Conservation (phyloP, 2,888 invertebrate genomes). For the Eupithecia dodoneata region DNA sequence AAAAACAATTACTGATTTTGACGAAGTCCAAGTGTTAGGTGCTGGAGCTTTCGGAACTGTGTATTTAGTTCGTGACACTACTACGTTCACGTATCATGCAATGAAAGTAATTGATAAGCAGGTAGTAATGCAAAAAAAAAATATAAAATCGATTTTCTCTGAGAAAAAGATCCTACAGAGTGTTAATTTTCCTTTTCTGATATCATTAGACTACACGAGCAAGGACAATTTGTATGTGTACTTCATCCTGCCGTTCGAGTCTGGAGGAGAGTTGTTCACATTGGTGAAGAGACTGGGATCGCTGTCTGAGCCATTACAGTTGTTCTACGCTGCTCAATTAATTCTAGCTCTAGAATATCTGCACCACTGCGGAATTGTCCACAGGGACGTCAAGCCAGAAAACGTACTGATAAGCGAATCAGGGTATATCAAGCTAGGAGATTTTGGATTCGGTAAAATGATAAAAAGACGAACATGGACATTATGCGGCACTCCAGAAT, state of each 20-base stretch:
- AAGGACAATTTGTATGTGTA: slow-evolving; percentile 93
- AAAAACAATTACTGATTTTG: slow-evolving; percentile 85
- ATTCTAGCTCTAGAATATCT: slow-evolving; percentile 95
- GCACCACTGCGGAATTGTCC: slow-evolving; percentile 92
- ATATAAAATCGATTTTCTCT: slow-evolving; percentile 90
- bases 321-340: slow-evolving; percentile 96
- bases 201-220: slow-evolving; percentile 90
- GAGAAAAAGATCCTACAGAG: slow-evolving; percentile 94
- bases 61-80: slow-evolving; percentile 87
- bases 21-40: slow-evolving; percentile 89
- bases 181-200: slow-evolving; percentile 92
- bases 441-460: slow-evolving; percentile 96
- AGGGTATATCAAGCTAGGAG: slow-evolving; percentile 93
- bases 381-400: slow-evolving; percentile 96
- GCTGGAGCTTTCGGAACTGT: slow-evolving; percentile 95
- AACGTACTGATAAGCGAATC: slow-evolving; percentile 90
- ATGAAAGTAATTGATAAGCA: slow-evolving; percentile 94
- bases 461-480: slow-evolving; percentile 92
- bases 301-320: slow-evolving; percentile 89
- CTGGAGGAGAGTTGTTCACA: slow-evolving; percentile 93
- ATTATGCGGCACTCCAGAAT: slow-evolving; percentile 97
- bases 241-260: slow-evolving; percentile 91
- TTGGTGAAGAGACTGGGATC: slow-evolving; percentile 84
- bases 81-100: slow-evolving; percentile 86
- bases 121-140: slow-evolving; percentile 91